A percentile compares a stretch with the other conserved stretches of the same genome.
Evolutionary conservation across 2,888 invertebrate genomes (phyloP).

Genomic region (Oxytorus armatus): DNA sequence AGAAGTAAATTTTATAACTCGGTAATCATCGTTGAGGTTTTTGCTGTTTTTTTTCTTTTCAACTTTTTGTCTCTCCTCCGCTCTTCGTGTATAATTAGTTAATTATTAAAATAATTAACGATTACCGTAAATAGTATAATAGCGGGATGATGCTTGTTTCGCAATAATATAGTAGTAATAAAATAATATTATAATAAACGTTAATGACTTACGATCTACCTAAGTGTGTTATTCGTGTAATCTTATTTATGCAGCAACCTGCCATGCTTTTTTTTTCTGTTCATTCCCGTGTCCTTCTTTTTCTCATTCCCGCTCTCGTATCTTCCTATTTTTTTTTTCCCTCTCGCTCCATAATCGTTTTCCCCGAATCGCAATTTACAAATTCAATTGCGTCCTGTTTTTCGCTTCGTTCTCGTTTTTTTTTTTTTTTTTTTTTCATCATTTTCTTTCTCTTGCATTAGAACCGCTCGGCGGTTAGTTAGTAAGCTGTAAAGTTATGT

Average conservation of each 20-base stretch:
- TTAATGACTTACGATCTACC: conserved; percentile 79
- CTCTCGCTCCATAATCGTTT: conserved; percentile 51
- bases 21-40: conserved; percentile 67
- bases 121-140: conserved; percentile 70
- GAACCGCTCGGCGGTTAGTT: conserved; percentile 80
- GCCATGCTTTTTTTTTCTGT: conserved; percentile 54
- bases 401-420: conserved; percentile 63
- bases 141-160: conserved; percentile 65
- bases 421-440: conserved; percentile 62
- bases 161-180: conserved; percentile 67
- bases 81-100: conserved; percentile 73
- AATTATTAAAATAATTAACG: conserved; percentile 77
- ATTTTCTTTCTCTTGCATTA: conserved; percentile 67
- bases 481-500: conserved; percentile 81
- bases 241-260: conserved; percentile 71
- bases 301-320: conserved; percentile 47
- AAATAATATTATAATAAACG: conserved; percentile 77
- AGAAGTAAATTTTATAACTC: conserved; percentile 73
- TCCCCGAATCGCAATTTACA: conserved; percentile 71
- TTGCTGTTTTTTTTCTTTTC: conserved; percentile 63
- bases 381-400: conserved; percentile 59
- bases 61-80: conserved; percentile 68
- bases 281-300: conserved; percentile 48
- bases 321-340: conserved; percentile 53
- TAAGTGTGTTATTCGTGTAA: conserved; percentile 77